These are phyloP conservation scores for Ranitomeya imitator DNA, from an alignment of 2,113 vertebrate species.

Conservation along the genomic window DNA sequence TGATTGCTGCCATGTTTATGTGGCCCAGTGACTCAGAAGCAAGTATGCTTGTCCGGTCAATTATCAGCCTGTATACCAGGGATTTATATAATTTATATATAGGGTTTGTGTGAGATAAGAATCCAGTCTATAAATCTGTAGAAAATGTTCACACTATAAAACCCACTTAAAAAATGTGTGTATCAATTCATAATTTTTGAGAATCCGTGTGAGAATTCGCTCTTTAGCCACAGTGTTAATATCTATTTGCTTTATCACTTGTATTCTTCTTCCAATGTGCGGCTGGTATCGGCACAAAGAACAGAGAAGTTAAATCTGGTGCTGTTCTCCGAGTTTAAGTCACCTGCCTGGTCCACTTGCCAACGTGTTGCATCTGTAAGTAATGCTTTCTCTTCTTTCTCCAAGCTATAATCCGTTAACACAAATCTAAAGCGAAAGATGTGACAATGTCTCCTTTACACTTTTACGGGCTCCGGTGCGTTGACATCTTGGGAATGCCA, in stretches of 20 bases:
- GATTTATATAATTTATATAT: too few species aligned
- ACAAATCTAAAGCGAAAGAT: background rate
- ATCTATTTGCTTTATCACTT: background rate
- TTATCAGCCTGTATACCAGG: too few species aligned
- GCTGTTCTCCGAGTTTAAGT: background rate
- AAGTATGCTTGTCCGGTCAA: too few species aligned
- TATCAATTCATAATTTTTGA: background rate
- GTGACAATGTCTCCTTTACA: background rate
- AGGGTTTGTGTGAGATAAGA: background rate
- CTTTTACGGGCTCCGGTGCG: too few species aligned
- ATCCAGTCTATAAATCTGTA: background rate
- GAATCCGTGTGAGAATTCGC: background rate
- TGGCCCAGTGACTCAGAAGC: too few species aligned
- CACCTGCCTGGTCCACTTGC: background rate
- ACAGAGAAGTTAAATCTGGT: background rate
- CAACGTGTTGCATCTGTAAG: background rate
- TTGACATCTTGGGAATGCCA: too few species aligned
- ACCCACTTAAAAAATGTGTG: background rate
- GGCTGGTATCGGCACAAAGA: background rate
- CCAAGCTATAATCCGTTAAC: background rate
- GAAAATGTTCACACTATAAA: background rate
- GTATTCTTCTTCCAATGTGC: background rate
- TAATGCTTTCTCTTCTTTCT: background rate
- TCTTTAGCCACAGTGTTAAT: background rate
- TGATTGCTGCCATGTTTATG: too few species aligned